Conservation (phyloP, 1,140 invertebrate genomes). For the Heliconius himera region DNA sequence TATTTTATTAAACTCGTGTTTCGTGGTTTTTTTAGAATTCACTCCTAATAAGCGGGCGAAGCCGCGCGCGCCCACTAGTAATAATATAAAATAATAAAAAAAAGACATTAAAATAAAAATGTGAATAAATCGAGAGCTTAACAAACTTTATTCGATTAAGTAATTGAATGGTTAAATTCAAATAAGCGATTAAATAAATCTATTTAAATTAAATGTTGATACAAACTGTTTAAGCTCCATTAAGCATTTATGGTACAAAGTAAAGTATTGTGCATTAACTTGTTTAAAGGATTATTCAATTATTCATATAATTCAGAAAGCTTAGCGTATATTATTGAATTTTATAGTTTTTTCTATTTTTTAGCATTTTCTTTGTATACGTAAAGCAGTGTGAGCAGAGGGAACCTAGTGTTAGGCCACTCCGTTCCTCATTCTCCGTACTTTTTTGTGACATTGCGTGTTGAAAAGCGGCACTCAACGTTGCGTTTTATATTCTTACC, state of each 20-base stretch:
- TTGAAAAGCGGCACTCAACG: too few species aligned
- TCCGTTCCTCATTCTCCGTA: too few species aligned
- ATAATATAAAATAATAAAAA: background rate
- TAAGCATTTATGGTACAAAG: background rate
- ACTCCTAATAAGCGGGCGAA: too few species aligned
- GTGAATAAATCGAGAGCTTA: background rate
- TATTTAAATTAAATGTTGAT: slow-evolving; percentile 8
- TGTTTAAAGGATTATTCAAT: background rate
- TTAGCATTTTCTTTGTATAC: background rate
- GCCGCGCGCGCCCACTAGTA: too few species aligned
- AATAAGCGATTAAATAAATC: background rate
- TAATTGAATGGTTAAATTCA: background rate
- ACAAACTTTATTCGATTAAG: background rate
- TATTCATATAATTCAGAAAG: background rate
- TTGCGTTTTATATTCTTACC: too few species aligned
- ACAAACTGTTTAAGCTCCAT: slow-evolving; percentile 1
- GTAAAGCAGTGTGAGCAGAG: too few species aligned
- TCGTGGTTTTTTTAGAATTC: too few species aligned
- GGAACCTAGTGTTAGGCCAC: too few species aligned
- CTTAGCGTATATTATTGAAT: background rate
- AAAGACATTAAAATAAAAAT: background rate
- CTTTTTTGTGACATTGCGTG: too few species aligned
- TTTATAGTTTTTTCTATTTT: background rate
- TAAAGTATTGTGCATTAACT: slow-evolving; percentile 1
- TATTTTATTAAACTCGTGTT: too few species aligned